Evolutionary conservation across 1,140 invertebrate species (phyloP), one percentile per base, ranked within the genome.

Genomic region (Nymphalis io): DNA sequence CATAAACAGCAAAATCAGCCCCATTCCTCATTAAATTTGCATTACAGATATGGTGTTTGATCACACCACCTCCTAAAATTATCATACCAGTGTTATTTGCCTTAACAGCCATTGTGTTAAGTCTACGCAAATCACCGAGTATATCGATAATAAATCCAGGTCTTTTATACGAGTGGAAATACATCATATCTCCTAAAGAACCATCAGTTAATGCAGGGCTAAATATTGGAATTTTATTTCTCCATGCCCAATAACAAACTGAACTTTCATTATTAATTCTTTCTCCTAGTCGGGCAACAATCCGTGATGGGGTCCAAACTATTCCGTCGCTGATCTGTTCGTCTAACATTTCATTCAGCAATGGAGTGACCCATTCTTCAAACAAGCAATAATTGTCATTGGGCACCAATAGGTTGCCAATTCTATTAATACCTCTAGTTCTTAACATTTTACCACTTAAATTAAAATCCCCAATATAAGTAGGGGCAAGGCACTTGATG

Each of bases 1-100:
- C 92, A 92, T 96, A 99, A 8, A 99, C 98, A 1, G 98, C 94
- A 93, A 94, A 99, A 89, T 99, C 98, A 15, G 98, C 97, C n/a
- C 99, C 99, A 93, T 99, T 99, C 78, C 99, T 95, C 98, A 99
- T 99, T 63, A 99, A 92, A 93, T 99, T 99, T 6, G 98, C 98
- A 93, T 99, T 99, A 88, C 97, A 99, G 68, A 99, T 99, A 84
- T 99, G 99, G 93, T 99, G 99, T 92, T 99, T 99, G n/a, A 99
- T 94, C 0, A 99, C 92, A 10, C 99, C 98, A 53, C 98, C 98
- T 11, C 99, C 99, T 48, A 99, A 89, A 75, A 99, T 99, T 42
- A 99, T 96, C 93, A 99, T 97, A n/a, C 99, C 99, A 59, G 96
- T 96, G 79, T 98, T 96, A 15, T 95, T 91, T 3, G 98, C 97